Evolutionary conservation across 2,113 vertebrate species (phyloP).

Genomic region (Sinocyclocheilus rhinocerous): DNA sequence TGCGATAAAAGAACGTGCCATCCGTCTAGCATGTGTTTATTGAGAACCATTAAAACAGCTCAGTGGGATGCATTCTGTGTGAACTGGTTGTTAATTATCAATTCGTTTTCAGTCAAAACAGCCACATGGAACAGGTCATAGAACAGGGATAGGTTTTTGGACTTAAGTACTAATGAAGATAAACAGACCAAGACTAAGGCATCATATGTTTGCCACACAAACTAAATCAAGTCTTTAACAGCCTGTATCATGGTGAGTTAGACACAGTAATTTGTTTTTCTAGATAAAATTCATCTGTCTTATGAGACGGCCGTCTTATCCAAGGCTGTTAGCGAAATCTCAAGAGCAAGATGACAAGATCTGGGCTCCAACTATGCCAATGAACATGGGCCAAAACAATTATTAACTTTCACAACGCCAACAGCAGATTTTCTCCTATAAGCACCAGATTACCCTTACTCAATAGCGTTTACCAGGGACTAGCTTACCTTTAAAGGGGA

Average conservation of each 20-base stretch:
- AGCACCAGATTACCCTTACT: not conserved
- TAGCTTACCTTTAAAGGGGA: not conserved
- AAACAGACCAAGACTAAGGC: constrained; percentile 19
- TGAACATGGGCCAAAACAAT: not conserved
- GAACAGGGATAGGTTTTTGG: not conserved
- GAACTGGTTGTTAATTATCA: not conserved
- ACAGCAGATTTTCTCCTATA: not conserved
- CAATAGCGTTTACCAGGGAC: not conserved
- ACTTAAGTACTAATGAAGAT: not conserved
- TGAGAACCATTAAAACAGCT: not conserved
- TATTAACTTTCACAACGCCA: not conserved
- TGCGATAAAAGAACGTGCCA: not conserved
- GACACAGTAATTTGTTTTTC: constrained; percentile 17
- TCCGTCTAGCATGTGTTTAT: not conserved
- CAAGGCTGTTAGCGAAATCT: constrained; percentile 33
- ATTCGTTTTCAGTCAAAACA: not conserved
- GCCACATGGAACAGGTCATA: not conserved
- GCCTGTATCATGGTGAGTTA: constrained; percentile 12
- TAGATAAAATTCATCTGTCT: constrained; percentile 2
- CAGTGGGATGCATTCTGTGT: not conserved
- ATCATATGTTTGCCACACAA: constrained; percentile 17
- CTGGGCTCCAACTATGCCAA: constrained; percentile 18
- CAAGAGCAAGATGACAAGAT: constrained; percentile 29
- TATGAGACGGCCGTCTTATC: not conserved
- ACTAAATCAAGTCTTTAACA: constrained; percentile 35